Evolutionary conservation across 2,797 vertebrate genomes (phyloP).

Genomic region (Spinus olivaceus): DNA sequence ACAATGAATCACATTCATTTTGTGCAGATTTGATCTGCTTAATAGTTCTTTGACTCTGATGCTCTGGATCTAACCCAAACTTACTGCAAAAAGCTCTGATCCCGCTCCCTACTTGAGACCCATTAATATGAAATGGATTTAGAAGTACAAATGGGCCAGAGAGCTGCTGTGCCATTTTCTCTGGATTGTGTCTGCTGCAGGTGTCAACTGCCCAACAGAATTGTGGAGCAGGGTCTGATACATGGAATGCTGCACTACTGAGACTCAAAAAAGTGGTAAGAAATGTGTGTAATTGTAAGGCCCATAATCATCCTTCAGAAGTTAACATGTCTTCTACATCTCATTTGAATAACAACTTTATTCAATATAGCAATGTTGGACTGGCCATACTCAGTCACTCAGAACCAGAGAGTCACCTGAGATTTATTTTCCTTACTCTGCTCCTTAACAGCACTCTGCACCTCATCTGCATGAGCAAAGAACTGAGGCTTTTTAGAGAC

Average conservation of each 20-base stretch:
- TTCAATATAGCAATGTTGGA: not conserved
- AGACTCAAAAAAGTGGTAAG: not conserved
- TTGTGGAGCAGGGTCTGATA: not conserved
- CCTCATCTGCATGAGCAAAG: not conserved
- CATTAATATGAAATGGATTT: not conserved
- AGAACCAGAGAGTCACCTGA: not conserved
- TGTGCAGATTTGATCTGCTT: not conserved
- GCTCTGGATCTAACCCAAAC: not conserved
- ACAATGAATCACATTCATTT: not conserved
- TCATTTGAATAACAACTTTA: not conserved
- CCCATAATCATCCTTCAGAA: not conserved
- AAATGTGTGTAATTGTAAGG: not conserved
- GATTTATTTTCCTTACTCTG: not conserved
- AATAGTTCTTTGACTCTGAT: not conserved
- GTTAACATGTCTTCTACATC: not conserved
- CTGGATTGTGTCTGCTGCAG: not conserved
- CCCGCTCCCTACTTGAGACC: not conserved
- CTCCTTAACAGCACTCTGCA: not conserved
- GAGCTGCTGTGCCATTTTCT: not conserved
- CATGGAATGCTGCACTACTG: not conserved
- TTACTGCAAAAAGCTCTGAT: not conserved
- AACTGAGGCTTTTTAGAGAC: not conserved
- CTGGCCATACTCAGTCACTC: not conserved
- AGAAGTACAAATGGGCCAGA: not conserved
- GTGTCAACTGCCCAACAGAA: rapidly evolving